A percentile compares a stretch with the other conserved stretches of the same genome.
These are phyloP conservation scores for Aptenodytes patagonicus DNA, from an alignment of 2,113 vertebrate genomes.

Conservation along the genomic window DNA sequence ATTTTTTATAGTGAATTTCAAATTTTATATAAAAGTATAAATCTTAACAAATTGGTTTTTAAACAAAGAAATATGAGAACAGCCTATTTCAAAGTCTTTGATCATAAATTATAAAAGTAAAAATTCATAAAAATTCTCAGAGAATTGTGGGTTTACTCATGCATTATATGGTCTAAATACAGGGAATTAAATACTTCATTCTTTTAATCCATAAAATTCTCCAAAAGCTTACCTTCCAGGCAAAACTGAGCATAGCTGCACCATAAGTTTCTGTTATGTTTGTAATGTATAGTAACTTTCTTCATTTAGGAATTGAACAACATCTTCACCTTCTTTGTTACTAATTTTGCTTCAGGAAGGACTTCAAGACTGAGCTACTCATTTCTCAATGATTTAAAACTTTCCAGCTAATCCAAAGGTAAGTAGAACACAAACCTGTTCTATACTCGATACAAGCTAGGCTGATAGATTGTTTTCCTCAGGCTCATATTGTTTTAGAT, in stretches of 20 bases:
- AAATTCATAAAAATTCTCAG: not conserved
- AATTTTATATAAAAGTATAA: not conserved
- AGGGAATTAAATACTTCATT: not conserved
- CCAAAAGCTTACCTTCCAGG: not conserved
- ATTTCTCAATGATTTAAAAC: not conserved
- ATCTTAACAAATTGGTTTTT: not conserved
- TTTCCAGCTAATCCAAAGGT: not conserved
- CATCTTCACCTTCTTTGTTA: not conserved
- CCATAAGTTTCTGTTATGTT: not conserved
- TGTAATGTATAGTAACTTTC: not conserved
- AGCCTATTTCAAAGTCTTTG: accelerated
- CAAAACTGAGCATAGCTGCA: not conserved
- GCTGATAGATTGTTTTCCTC: not conserved
- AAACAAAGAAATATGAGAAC: not conserved
- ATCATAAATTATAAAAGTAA: not conserved
- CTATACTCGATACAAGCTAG: not conserved
- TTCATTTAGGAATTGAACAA: not conserved
- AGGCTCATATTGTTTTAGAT: not conserved
- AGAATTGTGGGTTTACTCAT: not conserved
- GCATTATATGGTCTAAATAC: not conserved
- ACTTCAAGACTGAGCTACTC: not conserved
- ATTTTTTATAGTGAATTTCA: not conserved
- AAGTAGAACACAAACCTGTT: not conserved
- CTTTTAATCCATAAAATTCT: not conserved
- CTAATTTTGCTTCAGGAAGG: not conserved